Evolutionary conservation across 1,140 invertebrate species (phyloP).

Genomic region (Caenorhabditis tropicalis): DNA sequence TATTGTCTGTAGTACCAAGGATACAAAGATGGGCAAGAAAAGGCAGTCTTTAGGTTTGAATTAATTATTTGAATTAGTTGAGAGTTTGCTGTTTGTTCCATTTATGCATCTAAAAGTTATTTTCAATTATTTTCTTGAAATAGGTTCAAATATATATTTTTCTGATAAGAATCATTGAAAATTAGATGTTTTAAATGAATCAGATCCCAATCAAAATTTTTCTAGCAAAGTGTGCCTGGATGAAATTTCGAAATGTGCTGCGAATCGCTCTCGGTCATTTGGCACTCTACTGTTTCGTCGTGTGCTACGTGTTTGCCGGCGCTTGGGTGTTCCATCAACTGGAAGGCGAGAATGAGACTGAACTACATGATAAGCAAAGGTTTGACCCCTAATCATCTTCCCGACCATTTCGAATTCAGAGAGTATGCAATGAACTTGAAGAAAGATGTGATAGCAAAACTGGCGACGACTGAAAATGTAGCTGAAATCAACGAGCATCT

Average conservation of each 20-base stretch:
- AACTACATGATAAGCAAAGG: constrained; percentile 60
- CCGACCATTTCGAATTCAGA: no score
- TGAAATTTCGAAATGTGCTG: constrained; percentile 48
- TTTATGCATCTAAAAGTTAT: no score
- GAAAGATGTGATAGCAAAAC: constrained; percentile 44
- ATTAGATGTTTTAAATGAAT: no score
- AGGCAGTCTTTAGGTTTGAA: background rate
- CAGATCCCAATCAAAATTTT: background rate
- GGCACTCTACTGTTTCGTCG: constrained; percentile 66
- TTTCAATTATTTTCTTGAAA: no score
- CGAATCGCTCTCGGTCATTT: constrained; percentile 59
- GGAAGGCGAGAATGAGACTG: constrained; percentile 62
- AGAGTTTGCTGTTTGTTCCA: no score
- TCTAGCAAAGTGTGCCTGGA: constrained; percentile 37
- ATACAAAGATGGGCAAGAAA: constrained; percentile 2
- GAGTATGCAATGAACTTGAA: constrained; percentile 28
- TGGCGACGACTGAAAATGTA: constrained; percentile 47
- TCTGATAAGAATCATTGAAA: no score
- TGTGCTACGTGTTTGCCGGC: constrained; percentile 63
- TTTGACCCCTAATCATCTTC: no score
- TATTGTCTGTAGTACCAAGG: background rate
- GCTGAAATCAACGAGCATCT: constrained; percentile 60
- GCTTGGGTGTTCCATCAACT: constrained; percentile 67
- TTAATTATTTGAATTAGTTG: background rate
- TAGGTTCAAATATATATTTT: no score